A percentile compares a stretch with the other conserved stretches of the same genome.
These are phyloP conservation scores for Gnatocerus cornutus DNA, from an alignment of 2,888 invertebrate species.

Conservation along the genomic window DNA sequence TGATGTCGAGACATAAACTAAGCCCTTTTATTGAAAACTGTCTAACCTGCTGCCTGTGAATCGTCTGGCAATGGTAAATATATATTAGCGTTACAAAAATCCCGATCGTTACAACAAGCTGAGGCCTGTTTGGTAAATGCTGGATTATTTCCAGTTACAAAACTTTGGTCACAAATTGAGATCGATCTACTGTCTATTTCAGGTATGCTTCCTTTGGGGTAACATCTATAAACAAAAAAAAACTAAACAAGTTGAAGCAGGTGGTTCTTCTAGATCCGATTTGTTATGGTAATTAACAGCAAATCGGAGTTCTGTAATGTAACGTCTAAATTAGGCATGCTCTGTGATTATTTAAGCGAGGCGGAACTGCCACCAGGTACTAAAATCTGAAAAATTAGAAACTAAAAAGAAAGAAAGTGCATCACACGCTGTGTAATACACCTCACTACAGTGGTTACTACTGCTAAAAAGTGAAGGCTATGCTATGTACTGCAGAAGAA, in stretches of 20 bases:
- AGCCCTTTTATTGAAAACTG: conserved; percentile 28
- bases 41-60: conserved; percentile 50
- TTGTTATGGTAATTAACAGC: conserved; percentile 6
- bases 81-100: conserved; percentile 80
- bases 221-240: conserved; percentile 64
- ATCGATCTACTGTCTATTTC: conserved; percentile 57
- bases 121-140: conserved; percentile 58
- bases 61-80: conserved; percentile 65
- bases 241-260: conserved; percentile 43
- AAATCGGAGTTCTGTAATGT: conserved; percentile 20
- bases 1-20: conserved; percentile 25
- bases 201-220: conserved; percentile 58
- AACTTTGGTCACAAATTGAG: conserved; percentile 61
- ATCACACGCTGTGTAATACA: conserved; percentile 11
- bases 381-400: conserved; percentile 46
- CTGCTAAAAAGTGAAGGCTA: conserved; percentile 20
- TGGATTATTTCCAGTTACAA: conserved; percentile 54
- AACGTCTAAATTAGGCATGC: conserved; percentile 45
- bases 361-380: conserved; percentile 55
- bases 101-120: conserved; percentile 78
- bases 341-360: conserved; percentile 42
- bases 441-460: conserved; percentile 5
- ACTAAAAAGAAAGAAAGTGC: conserved; percentile 18
- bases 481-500: conserved; percentile 40
- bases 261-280: conserved; percentile 2